Evolutionary conservation across 2,888 invertebrate species (phyloP).

Genomic region (Xestia ashworthii): DNA sequence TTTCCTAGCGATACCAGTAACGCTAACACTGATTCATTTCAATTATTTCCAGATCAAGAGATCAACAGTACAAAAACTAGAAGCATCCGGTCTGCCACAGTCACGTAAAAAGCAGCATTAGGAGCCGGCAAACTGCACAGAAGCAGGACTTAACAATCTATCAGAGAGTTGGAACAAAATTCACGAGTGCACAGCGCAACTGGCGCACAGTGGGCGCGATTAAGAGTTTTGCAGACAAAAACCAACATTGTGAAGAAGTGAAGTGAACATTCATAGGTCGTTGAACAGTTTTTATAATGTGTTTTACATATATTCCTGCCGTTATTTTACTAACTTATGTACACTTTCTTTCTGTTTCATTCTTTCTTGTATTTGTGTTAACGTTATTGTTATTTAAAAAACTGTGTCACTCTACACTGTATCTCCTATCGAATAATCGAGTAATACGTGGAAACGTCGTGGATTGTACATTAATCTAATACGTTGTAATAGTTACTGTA

Average conservation of each 20-base stretch:
- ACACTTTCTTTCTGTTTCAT: too few relatives aligned
- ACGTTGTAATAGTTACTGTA: too few relatives aligned
- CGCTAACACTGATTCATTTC: slow-evolving; percentile 6
- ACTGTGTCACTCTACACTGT: too few relatives aligned
- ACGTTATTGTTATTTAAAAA: too few relatives aligned
- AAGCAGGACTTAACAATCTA: slow-evolving; percentile 65
- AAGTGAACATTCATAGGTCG: not conserved
- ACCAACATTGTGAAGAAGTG: not conserved
- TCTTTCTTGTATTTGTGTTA: too few relatives aligned
- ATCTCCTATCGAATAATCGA: too few relatives aligned
- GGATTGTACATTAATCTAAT: too few relatives aligned
- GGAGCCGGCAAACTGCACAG: slow-evolving; percentile 49
- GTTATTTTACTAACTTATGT: too few relatives aligned
- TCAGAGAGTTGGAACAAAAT: slow-evolving; percentile 63
- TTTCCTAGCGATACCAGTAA: not conserved
- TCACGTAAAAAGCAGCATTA: slow-evolving; percentile 58
- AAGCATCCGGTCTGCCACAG: slow-evolving; percentile 11
- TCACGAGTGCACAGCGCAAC: slow-evolving; percentile 59
- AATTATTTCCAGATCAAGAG: slow-evolving; percentile 22
- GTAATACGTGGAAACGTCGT: too few relatives aligned
- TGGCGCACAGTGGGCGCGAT: slow-evolving; percentile 32
- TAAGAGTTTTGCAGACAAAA: slow-evolving; percentile 15
- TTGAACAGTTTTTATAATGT: not conserved
- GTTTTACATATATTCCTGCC: too few relatives aligned
- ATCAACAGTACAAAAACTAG: slow-evolving; percentile 20